A percentile compares a stretch with the other conserved stretches of the same genome.
phyloP scores from a whole-genome alignment of 1,140 invertebrate species.

The Plectus sambesii region DNA sequence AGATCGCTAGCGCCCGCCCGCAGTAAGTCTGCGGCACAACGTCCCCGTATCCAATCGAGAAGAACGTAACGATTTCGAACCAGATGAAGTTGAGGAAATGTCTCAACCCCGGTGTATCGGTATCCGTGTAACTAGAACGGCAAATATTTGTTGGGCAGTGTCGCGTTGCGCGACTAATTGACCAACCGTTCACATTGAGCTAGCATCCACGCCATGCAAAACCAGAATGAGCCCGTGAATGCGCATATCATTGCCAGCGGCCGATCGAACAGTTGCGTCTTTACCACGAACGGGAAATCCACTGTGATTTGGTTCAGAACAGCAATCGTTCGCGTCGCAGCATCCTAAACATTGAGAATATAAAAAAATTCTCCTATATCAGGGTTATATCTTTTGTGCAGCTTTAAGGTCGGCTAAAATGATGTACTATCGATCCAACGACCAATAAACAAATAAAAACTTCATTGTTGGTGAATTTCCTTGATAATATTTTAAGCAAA shows the following conservation, averaged over 20 bases:
- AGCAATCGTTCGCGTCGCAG: conserved; percentile 64
- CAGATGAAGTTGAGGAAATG: conserved; percentile 36
- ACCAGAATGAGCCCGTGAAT: conserved; percentile 94
- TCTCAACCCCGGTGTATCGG: conserved; percentile 20
- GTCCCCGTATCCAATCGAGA: conserved; percentile 68
- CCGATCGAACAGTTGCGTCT: conserved; percentile 98
- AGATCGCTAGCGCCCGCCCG: conserved; percentile 89
- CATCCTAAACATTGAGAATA: too few species aligned
- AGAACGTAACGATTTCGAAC: conserved; percentile 44
- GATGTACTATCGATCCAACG: too few species aligned
- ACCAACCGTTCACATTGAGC: conserved; percentile 92
- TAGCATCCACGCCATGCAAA: conserved; percentile 94
- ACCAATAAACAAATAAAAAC: too few species aligned
- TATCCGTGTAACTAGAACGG: conserved; percentile 15
- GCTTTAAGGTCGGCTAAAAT: too few species aligned
- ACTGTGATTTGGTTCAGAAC: conserved; percentile 98
- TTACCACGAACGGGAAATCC: conserved; percentile 96
- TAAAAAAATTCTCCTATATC: too few species aligned
- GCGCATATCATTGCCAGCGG: conserved; percentile 92
- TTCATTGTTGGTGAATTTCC: too few species aligned
- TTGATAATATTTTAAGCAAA: conserved; percentile 10
- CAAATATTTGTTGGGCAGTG: neutral
- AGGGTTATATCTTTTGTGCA: too few species aligned
- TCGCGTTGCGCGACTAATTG: neutral
- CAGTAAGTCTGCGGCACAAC: conserved; percentile 99